Evolutionary conservation across 2,888 invertebrate genomes (phyloP), one percentile per base, ranked within the genome.

Genomic region (Trichacis sp.): DNA sequence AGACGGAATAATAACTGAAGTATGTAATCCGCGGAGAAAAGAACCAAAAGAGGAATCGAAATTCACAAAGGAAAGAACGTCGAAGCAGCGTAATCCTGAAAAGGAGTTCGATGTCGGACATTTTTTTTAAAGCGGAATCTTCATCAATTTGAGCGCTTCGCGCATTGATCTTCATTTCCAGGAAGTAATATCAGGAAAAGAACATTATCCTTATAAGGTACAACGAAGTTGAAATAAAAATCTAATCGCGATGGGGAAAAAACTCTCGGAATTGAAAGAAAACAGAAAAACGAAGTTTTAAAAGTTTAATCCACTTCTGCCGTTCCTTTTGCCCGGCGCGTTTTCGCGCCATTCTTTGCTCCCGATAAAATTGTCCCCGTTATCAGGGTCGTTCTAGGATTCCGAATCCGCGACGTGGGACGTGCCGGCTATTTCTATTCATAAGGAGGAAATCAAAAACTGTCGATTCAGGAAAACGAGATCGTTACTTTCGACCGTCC

Each of bases 231-330:
- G 33, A 30, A 42, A 47, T 42, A 38, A 12, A 19, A 30, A 18
- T 30, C 43, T 48, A 53, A 60, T 60, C 53, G 60, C 43, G n/a
- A 46, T 40, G 30, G 2, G 40, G 45, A 58, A 49, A 24, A 40
- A 42, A 30, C 30, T 24, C 14, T 12, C 17, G 40, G 19, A 61
- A 61, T 61, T 54, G 60, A 61, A 61, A 61, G 45, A 61, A 61
- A 61, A 61, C 46, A 54, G 38, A 38, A 49, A 46, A 17, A 36
- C 24, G 19, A 42, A 49, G 38, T 46, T 30, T 12, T 19, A 42
- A 14, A 36, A 54, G 18, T 46, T 54, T 54, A 61, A 61, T 61
- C 54, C 54, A 61, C 60, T 61, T 24, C 48, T 50, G 12, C 42
- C 11, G 19, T 14, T 30, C 18, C 42, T 17, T 51, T 50, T 43